Evolutionary conservation across 37 sponge, comb jelly and placozoan genomes (phyloP).

Genomic region (Axinella damicornis): DNA sequence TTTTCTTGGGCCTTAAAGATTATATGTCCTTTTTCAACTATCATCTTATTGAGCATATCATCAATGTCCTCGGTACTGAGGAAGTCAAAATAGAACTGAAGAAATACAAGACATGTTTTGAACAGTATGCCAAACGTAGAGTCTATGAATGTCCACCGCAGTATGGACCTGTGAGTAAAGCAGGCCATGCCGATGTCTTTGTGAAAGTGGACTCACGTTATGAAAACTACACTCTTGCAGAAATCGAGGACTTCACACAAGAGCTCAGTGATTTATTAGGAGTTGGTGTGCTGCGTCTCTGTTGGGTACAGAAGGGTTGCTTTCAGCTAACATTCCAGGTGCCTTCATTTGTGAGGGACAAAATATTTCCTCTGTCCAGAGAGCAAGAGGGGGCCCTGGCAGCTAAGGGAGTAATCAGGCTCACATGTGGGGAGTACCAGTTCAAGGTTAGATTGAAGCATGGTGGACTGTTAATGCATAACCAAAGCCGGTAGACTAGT

Average conservation of each 20-base stretch:
- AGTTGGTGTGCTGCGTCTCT: background rate
- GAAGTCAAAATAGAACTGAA: background rate
- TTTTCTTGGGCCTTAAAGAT: background rate
- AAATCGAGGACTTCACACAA: no score
- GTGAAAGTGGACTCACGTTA: background rate
- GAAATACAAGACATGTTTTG: background rate
- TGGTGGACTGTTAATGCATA: no score
- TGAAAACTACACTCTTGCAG: no score
- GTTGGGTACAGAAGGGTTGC: constrained; percentile 15
- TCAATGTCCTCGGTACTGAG: background rate
- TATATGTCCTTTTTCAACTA: background rate
- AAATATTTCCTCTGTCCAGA: no score
- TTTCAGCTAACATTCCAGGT: background rate
- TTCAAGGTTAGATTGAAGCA: no score
- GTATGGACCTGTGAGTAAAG: background rate
- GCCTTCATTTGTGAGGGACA: background rate
- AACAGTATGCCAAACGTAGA: background rate
- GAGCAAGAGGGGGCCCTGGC: no score
- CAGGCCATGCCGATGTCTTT: background rate
- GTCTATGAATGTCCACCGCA: constrained; percentile 4
- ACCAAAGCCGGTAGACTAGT: no score
- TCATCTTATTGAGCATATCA: background rate
- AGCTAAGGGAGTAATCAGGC: no score
- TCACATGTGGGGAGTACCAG: no score
- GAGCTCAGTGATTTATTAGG: no score